Conservation (phyloP, 1,140 invertebrate genomes). For the Eciton burchellii region DNA sequence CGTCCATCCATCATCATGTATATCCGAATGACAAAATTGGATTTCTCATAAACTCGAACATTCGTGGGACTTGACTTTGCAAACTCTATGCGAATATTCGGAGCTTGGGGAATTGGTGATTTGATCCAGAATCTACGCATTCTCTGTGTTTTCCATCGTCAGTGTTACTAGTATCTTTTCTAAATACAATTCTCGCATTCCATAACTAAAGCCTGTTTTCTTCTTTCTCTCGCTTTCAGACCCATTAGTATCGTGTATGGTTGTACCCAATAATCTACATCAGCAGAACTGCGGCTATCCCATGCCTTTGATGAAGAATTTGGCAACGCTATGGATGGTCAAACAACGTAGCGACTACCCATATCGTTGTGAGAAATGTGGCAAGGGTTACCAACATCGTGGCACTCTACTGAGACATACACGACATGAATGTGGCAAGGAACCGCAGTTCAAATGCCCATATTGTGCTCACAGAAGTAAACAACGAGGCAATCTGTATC, state of each 20-base stretch:
- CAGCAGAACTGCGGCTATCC: constrained; percentile 69
- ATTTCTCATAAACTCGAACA: too few species aligned
- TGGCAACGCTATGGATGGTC: constrained; percentile 78
- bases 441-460: constrained; percentile 87
- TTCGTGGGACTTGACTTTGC: background rate
- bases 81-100: too few species aligned
- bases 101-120: too few species aligned
- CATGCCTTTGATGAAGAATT: constrained; percentile 77
- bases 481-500: constrained; percentile 86
- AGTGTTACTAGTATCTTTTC: constrained; percentile 33
- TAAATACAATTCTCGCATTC: background rate
- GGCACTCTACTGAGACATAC: constrained; percentile 87
- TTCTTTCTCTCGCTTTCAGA: constrained; percentile 68
- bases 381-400: constrained; percentile 87
- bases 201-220: constrained; percentile 67
- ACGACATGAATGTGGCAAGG: constrained; percentile 87
- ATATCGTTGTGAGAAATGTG: constrained; percentile 86
- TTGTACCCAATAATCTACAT: constrained; percentile 65
- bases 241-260: constrained; percentile 46
- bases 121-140: too few species aligned
- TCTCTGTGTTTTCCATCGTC: background rate
- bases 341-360: constrained; percentile 78
- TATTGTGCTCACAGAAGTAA: constrained; percentile 86
- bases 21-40: background rate
- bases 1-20: background rate